Evolutionary conservation across 2,888 invertebrate genomes (phyloP), one percentile per base, ranked within the genome.

Genomic region (Drosophila tripunctata): DNA sequence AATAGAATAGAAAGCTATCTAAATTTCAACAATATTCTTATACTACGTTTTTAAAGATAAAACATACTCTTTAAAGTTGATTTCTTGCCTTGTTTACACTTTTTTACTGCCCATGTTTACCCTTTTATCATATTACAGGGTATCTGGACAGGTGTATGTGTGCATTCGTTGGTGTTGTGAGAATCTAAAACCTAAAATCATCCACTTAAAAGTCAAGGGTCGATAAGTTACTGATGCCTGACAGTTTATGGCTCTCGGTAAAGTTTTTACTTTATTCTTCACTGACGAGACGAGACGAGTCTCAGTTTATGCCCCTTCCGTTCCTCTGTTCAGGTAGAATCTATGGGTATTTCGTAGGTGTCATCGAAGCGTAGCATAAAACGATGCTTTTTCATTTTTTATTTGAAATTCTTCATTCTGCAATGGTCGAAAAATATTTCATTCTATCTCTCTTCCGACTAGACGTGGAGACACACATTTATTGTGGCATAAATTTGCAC

Each of bases 171-270:
- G 36, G 19, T 35, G 36, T 38, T 64, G 54, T 43, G 67, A 74
- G 74, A 80, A 85, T 85, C 79, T 77, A 75, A 78, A 75, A 67
- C 86, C 81, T 62, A 60, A 83, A 83, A 83, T 83, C 87, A 86
- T 84, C 87, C 83, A 83, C 83, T 83, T 83, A 86, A 84, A 75
- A 83, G 81, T 81, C 68, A 81, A 83, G 84, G 87, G 87, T 83
- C 83, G 86, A 84, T 83, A 83, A 83, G 77, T 83, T 83, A 86
- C 87, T 67, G 84, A 83, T 83, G 84, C 83, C 84, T 83, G 87
- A 83, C 86, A 83, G 78, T 81, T 84, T 81, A 83, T 81, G 75
- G 68, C 56, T 43, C 54, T 54, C 51, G n/a, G 30, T 48, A 57
- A 70, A 75, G 75, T 75, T 72, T 67, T 44, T 48, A 43, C 67